Evolutionary conservation across 2,113 vertebrate species (phyloP), one percentile per base, ranked within the genome.

Genomic region (Albula goreensis): DNA sequence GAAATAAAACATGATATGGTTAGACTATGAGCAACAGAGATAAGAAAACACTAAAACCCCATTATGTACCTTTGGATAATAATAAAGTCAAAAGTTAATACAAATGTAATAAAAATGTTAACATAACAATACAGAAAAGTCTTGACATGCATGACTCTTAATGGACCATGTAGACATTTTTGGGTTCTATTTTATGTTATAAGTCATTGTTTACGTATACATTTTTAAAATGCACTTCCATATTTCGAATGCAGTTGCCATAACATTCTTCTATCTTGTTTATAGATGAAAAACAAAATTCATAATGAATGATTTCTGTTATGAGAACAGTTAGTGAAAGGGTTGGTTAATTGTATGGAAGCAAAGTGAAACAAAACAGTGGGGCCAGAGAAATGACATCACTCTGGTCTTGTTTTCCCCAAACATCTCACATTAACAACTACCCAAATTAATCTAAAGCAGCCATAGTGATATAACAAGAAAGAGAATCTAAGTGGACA

Each of bases 1-100:
- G 87, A 91, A 89, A 77, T 12, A 19, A 86, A 87, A 85, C 84
- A 86, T 81, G 88, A 53, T 84, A 78, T 87, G 53, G 53, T 12
- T 80, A 3, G 25, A 86, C 41, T 66, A 84, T n/a, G 86, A 83
- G 87, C 83, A 63, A 85, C 83, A 90, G 60, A 86, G 63, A 91
- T n/a, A 6, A 53, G 88, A 52, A 78, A 81, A 85, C 50, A 82
- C 4, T 15, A 79, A 25, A 79, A 79, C 22, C 22, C 25, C 48
- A n/a, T 82, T 82, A 82, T n/a, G 51, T 52, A 53, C 80, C 53
- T 41, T 81, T 53, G 50, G 80, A 82, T 82, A n/a, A 22, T 53
- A 48, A 81, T 19, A 81, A 81, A 81, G 80, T 81, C 19, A 52
- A 19, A 52, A 19, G 8, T 7, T n/a, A 77, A 77, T 1, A 31